These are phyloP conservation scores for Leptinotarsa defecta DNA, from an alignment of 1,140 invertebrate species.

Conservation along the genomic window DNA sequence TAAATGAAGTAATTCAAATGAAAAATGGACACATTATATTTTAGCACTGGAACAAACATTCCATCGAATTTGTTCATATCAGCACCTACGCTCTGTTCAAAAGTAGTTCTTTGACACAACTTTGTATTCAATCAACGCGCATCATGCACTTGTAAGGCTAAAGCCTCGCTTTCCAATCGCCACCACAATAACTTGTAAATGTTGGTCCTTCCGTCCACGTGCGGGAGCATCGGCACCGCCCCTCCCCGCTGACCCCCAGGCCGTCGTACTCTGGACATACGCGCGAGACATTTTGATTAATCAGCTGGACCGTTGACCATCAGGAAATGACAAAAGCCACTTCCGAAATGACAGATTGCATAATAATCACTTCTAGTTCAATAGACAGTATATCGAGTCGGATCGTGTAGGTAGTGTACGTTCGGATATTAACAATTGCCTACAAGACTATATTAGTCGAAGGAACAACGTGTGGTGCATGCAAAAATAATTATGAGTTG, in stretches of 20 bases:
- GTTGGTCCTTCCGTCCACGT: constrained; percentile 32
- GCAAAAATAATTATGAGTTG: no score
- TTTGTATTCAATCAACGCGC: constrained; percentile 27
- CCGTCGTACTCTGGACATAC: constrained; percentile 19
- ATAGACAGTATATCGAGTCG: constrained; percentile 11
- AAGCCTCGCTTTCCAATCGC: not conserved
- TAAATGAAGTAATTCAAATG: no score
- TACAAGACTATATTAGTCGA: constrained; percentile 3
- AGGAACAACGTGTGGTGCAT: no score
- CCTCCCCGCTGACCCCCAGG: not conserved
- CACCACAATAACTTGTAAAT: constrained; percentile 27
- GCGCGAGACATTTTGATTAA: constrained; percentile 32
- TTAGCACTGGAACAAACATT: not conserved
- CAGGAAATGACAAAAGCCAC: constrained; percentile 42
- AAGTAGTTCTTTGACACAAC: not conserved
- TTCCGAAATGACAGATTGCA: constrained; percentile 42
- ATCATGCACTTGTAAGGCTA: constrained; percentile 16
- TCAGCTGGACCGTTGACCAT: constrained; percentile 32
- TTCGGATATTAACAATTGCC: not conserved
- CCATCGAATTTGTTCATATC: no score
- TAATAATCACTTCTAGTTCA: constrained; percentile 32
- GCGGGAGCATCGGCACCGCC: constrained; percentile 13
- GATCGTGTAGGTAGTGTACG: not conserved
- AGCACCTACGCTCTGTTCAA: no score
- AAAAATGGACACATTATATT: not conserved